Conservation (phyloP, 2,888 invertebrate species). For the Scaptomyza reducta region DNA sequence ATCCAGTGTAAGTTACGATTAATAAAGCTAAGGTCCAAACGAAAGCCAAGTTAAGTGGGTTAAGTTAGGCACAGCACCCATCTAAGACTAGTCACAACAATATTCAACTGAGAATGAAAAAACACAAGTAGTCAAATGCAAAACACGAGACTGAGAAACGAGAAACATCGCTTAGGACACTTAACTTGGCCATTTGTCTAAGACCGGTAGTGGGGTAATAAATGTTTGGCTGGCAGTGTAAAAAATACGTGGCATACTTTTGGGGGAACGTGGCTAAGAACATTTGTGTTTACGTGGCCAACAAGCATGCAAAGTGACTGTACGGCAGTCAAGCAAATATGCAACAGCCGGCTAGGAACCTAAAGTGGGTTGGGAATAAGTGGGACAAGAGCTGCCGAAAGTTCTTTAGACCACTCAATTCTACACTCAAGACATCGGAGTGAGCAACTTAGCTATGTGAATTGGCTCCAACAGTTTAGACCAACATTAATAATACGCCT, state of each 20-base stretch:
- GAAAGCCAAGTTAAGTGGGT: not conserved
- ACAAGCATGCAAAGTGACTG: conserved; percentile 58
- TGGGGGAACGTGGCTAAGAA: conserved; percentile 43
- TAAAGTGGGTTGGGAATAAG: not conserved
- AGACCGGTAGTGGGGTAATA: conserved; percentile 41
- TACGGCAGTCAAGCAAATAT: conserved; percentile 5
- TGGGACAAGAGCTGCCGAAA: conserved; percentile 30
- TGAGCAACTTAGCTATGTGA: not conserved
- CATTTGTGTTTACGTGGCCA: conserved; percentile 67
- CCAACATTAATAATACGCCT: too few relatives aligned
- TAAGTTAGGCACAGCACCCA: not conserved
- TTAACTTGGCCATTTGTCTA: conserved; percentile 65
- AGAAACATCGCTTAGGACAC: conserved; percentile 47
- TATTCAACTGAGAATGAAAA: not conserved
- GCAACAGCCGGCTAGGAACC: not conserved
- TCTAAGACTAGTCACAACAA: not conserved
- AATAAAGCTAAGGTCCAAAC: not conserved
- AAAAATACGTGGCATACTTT: conserved; percentile 61
- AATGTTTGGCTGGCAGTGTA: conserved; percentile 51
- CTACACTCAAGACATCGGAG: not conserved
- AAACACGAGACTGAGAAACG: conserved; percentile 25
- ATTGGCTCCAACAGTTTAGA: not conserved
- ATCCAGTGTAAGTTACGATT: not conserved
- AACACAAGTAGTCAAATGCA: conserved; percentile 7
- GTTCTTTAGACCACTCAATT: conserved; percentile 45